Conservation (phyloP, 2,113 vertebrate species). For the Sceloporus tristichus region DNA sequence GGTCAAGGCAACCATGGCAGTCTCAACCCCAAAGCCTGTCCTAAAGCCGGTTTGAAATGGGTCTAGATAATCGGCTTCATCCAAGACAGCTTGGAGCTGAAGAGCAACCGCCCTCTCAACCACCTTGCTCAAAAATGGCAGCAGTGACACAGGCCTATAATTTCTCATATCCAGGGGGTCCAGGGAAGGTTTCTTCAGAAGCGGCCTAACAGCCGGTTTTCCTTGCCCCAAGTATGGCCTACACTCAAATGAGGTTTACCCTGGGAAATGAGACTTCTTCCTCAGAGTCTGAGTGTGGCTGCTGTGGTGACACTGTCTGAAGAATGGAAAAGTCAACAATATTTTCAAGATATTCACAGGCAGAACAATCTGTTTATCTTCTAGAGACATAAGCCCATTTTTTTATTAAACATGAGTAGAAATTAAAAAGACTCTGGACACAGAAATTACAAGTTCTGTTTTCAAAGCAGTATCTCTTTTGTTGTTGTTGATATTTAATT, state of each 20-base stretch:
- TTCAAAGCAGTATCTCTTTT: slow-evolving; percentile 15
- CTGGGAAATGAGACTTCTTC: slow-evolving; percentile 34
- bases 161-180: no score
- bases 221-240: neutral
- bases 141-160: no score
- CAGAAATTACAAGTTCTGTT: neutral
- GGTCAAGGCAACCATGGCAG: no score
- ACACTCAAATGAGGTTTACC: slow-evolving; percentile 4
- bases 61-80: no score
- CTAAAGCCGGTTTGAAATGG: no score
- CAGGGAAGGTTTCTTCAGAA: no score
- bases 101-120: no score
- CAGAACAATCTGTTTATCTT: slow-evolving; percentile 49
- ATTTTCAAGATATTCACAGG: slow-evolving; percentile 36
- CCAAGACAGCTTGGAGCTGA: no score
- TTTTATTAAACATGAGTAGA: slow-evolving; percentile 31
- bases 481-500: slow-evolving; percentile 26
- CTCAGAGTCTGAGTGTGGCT: slow-evolving; percentile 44
- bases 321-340: slow-evolving; percentile 58
- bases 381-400: slow-evolving; percentile 30
- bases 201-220: no score
- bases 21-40: no score
- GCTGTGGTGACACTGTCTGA: slow-evolving; percentile 46
- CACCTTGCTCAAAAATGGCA: no score
- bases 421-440: slow-evolving; percentile 18